phyloP scores from a whole-genome alignment of 2,113 vertebrate species.

The Dryoscopus gambensis region DNA sequence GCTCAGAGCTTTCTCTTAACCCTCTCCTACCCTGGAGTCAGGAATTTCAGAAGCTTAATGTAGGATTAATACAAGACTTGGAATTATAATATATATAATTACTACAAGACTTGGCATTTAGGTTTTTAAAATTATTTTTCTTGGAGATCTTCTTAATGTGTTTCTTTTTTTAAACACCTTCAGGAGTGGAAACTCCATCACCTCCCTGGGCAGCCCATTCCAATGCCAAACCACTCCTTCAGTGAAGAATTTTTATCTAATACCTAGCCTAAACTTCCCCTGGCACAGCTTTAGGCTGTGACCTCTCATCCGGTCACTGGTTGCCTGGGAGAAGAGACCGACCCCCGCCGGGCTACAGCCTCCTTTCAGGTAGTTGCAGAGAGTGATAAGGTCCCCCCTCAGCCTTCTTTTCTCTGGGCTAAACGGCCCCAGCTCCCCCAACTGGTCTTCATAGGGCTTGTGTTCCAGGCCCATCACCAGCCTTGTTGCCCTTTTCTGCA shows the following conservation, averaged over 20 bases:
- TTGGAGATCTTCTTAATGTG: background rate
- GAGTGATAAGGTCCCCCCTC: background rate
- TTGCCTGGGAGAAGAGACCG: background rate
- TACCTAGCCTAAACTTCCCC: background rate
- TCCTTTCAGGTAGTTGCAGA: background rate
- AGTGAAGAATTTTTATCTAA: background rate
- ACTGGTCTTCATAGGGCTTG: background rate
- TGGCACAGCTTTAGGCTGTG: background rate
- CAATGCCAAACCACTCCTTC: background rate
- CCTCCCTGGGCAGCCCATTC: background rate
- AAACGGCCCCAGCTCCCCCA: background rate
- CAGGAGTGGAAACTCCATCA: background rate
- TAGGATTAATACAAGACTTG: background rate
- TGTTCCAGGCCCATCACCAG: background rate
- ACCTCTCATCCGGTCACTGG: background rate
- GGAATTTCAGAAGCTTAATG: background rate
- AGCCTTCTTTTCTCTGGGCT: background rate
- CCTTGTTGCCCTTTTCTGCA: background rate
- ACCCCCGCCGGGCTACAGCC: too few species aligned
- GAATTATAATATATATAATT: background rate
- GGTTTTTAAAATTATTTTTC: background rate
- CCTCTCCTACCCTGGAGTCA: background rate
- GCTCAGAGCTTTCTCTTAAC: slow-evolving; percentile 6
- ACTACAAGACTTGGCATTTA: background rate
- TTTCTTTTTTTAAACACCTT: background rate